Conservation (phyloP, 1,140 invertebrate species). For the Diorhabda elongata region DNA sequence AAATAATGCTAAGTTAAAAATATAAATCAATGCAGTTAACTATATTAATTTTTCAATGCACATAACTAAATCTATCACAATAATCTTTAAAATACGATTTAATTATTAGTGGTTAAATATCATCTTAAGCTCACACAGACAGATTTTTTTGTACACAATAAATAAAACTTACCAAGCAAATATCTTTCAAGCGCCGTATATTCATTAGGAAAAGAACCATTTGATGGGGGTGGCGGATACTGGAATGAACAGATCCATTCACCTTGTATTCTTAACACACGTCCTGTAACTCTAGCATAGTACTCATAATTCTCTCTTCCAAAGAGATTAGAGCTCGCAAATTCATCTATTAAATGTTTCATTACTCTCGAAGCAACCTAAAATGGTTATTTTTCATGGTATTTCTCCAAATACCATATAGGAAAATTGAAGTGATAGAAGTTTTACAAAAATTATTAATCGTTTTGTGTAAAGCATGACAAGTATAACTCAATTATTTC, state of each 20-base stretch:
- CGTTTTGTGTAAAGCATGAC: too few relatives aligned
- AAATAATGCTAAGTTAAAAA: too few relatives aligned
- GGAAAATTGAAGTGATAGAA: too few relatives aligned
- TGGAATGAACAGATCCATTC: conserved; percentile 93
- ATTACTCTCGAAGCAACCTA: conserved; percentile 90
- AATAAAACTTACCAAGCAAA: conserved; percentile 40
- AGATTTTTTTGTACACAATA: background rate
- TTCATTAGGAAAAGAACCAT: conserved; percentile 65
- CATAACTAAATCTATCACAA: too few relatives aligned
- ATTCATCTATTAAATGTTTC: conserved; percentile 95
- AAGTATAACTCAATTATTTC: too few relatives aligned
- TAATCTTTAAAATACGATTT: too few relatives aligned
- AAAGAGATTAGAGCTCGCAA: conserved; percentile 91
- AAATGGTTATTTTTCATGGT: background rate
- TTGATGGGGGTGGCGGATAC: conserved; percentile 64
- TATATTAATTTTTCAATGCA: too few relatives aligned
- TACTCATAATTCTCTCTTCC: conserved; percentile 96
- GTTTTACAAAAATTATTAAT: too few relatives aligned
- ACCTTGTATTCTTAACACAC: conserved; percentile 86
- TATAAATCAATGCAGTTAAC: too few relatives aligned
- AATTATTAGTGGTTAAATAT: too few relatives aligned
- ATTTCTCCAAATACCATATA: too few relatives aligned
- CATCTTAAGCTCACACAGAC: too few relatives aligned
- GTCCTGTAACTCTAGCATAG: conserved; percentile 91
- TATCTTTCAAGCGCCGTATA: conserved; percentile 44